These are phyloP conservation scores for Drosophila histrio DNA, from an alignment of 2,888 invertebrate genomes.

Conservation along the genomic window DNA sequence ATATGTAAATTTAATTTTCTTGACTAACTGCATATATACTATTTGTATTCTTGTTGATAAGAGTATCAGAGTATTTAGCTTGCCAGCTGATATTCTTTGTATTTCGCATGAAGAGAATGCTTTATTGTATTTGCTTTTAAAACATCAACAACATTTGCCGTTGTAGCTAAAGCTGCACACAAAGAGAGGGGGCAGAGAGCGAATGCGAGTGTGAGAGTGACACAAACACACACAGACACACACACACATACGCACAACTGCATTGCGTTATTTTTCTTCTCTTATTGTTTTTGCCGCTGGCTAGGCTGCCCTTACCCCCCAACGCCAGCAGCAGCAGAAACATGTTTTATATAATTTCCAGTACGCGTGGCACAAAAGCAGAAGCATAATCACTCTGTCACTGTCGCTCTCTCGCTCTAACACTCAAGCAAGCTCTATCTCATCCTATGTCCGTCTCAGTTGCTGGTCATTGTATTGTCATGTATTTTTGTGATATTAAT, in stretches of 20 bases:
- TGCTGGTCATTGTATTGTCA: constrained; percentile 61
- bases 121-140: constrained; percentile 69
- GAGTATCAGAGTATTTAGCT: not conserved
- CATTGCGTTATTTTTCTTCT: constrained; percentile 56
- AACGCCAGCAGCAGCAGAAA: constrained; percentile 36
- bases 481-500: constrained; percentile 69
- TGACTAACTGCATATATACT: too few species aligned
- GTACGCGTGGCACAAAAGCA: constrained; percentile 77
- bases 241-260: constrained; percentile 49
- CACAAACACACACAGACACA: constrained; percentile 22
- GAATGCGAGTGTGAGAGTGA: not conserved
- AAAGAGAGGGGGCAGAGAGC: not conserved
- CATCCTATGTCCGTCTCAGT: constrained; percentile 9
- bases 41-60: too few species aligned
- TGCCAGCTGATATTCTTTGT: not conserved
- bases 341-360: constrained; percentile 80
- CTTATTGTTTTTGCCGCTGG: constrained; percentile 61
- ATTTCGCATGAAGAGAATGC: constrained; percentile 47
- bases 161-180: constrained; percentile 38
- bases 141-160: constrained; percentile 70
- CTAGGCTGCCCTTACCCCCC: not conserved
- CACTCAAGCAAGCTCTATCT: not conserved
- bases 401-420: constrained; percentile 7
- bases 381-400: constrained; percentile 55
- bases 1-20: too few species aligned